Conservation (phyloP, 2,888 invertebrate species). For the Achlya flavicornis region DNA sequence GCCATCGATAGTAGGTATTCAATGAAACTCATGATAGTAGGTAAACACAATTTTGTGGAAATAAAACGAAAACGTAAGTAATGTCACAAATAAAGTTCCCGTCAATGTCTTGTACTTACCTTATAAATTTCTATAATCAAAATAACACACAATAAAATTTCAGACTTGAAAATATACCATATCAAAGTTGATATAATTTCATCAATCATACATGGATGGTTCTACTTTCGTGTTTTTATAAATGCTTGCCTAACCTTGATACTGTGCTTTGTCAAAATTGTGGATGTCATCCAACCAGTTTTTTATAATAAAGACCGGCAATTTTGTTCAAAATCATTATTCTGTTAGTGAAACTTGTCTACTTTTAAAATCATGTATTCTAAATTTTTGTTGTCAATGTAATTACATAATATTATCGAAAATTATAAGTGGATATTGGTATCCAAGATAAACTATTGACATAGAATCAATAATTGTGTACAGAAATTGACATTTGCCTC, state of each 20-base stretch:
- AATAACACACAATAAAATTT: too few relatives aligned
- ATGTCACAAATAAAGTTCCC: too few relatives aligned
- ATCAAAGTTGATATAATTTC: constrained; percentile 18
- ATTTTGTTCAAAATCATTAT: constrained; percentile 22
- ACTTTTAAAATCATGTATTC: too few relatives aligned
- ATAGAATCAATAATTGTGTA: too few relatives aligned
- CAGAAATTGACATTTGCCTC: too few relatives aligned
- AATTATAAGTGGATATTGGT: neutral
- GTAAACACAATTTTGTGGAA: too few relatives aligned
- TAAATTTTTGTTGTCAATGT: too few relatives aligned
- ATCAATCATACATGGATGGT: neutral
- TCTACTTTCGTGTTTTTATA: constrained; percentile 41
- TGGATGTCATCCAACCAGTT: constrained; percentile 27
- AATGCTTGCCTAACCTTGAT: constrained; percentile 53
- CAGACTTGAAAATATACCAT: constrained; percentile 14
- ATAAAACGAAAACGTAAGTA: too few relatives aligned
- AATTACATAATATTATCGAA: too few relatives aligned
- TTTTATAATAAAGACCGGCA: constrained; percentile 31
- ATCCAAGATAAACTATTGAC: too few relatives aligned
- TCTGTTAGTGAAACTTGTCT: neutral
- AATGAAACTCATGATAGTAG: neutral
- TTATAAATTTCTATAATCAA: too few relatives aligned
- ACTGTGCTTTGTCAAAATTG: constrained; percentile 37
- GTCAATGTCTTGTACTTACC: too few relatives aligned
- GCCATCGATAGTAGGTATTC: neutral